Conservation (phyloP, 1,140 invertebrate species). For the Mylabris phalerata region DNA sequence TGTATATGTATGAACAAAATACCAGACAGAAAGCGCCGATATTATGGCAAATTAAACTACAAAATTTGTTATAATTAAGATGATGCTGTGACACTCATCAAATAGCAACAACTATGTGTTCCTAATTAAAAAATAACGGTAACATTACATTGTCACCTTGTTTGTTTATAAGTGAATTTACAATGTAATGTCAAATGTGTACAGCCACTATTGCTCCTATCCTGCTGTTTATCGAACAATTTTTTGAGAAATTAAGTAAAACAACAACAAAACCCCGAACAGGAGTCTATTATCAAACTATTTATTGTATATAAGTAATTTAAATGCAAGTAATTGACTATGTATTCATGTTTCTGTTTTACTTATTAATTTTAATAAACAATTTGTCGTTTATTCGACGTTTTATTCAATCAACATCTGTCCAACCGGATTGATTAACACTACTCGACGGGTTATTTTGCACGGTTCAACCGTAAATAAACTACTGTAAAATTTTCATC, state of each 20-base stretch:
- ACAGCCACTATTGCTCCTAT: constrained; percentile 28
- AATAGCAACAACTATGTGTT: constrained; percentile 18
- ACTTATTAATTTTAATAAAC: constrained; percentile 44
- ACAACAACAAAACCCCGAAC: too few relatives aligned
- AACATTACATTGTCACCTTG: constrained; percentile 38
- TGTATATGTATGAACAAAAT: too few relatives aligned
- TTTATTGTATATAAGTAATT: constrained; percentile 37
- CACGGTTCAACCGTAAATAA: too few relatives aligned
- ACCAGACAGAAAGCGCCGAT: too few relatives aligned
- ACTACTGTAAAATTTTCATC: too few relatives aligned
- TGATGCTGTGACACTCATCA: constrained; percentile 20
- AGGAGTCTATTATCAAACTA: constrained; percentile 37
- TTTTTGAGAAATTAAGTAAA: too few relatives aligned
- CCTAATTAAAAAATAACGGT: constrained; percentile 8
- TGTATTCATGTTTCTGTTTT: constrained; percentile 44
- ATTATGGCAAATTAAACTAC: too few relatives aligned
- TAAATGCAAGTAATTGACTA: constrained; percentile 37
- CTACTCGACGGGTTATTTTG: too few relatives aligned
- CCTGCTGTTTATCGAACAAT: not conserved
- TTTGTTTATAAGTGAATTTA: constrained; percentile 12
- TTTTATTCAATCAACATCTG: too few relatives aligned
- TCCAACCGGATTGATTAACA: too few relatives aligned
- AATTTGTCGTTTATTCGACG: constrained; percentile 38
- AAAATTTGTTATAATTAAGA: not conserved
- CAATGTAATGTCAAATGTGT: constrained; percentile 26